These are phyloP conservation scores for Pseudorasbora parva DNA, from an alignment of 2,113 vertebrate species.

Conservation along the genomic window DNA sequence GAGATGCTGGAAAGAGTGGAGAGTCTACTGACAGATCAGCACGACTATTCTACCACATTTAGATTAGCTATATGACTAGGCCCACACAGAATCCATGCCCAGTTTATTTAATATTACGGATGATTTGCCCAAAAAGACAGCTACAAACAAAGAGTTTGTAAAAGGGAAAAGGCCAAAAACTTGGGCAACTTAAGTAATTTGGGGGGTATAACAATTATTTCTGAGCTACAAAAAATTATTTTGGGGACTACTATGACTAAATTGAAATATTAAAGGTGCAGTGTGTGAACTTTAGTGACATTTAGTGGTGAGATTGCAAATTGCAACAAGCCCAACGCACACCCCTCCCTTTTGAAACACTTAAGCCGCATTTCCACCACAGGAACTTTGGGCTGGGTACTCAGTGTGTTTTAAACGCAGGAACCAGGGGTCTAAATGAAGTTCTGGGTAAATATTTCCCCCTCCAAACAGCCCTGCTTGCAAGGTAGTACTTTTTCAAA, in stretches of 20 bases:
- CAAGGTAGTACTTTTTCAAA: too few relatives aligned
- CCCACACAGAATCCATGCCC: background rate
- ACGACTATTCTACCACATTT: slow-evolving; percentile 39
- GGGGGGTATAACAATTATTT: background rate
- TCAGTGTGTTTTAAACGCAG: too few relatives aligned
- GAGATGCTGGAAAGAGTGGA: slow-evolving; percentile 51
- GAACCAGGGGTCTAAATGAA: too few relatives aligned
- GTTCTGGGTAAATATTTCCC: too few relatives aligned
- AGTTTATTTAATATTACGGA: background rate
- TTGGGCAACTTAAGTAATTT: background rate
- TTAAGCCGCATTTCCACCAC: too few relatives aligned
- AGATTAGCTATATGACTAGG: background rate
- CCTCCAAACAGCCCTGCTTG: too few relatives aligned
- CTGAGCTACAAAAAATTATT: background rate
- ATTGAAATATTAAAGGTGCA: too few relatives aligned
- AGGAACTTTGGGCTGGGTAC: too few relatives aligned
- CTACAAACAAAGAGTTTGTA: background rate
- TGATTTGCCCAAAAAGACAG: background rate
- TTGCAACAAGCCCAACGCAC: too few relatives aligned
- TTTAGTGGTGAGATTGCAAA: too few relatives aligned
- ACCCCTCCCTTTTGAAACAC: too few relatives aligned
- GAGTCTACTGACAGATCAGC: slow-evolving; percentile 25
- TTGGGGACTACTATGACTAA: background rate
- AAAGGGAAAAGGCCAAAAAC: background rate
- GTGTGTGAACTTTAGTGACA: too few relatives aligned